These are phyloP conservation scores for Sclerodermus sp. DNA, from an alignment of 2,888 invertebrate genomes.

Conservation along the genomic window DNA sequence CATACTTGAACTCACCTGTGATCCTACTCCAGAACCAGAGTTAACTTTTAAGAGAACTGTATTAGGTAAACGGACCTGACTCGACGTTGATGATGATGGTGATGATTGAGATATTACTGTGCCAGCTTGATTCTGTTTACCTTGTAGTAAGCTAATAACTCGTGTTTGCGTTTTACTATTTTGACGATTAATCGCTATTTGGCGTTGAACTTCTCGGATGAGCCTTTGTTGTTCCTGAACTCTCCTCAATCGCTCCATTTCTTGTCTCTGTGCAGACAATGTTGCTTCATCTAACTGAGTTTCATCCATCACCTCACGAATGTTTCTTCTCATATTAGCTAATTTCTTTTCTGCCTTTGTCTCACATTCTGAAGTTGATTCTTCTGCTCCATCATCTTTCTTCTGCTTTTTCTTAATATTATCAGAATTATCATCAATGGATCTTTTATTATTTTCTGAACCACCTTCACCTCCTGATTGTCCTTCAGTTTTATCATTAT, in stretches of 20 bases:
- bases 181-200: conserved; percentile 74
- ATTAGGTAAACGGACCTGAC: conserved; percentile 50
- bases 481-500: conserved; percentile 37
- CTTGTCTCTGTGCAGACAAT: conserved; percentile 87
- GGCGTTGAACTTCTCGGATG: conserved; percentile 78
- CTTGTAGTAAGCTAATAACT: conserved; percentile 73
- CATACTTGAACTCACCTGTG: conserved; percentile 25
- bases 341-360: conserved; percentile 50
- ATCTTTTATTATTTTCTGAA: conserved; percentile 54
- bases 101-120: conserved; percentile 47
- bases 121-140: conserved; percentile 59
- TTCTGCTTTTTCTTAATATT: conserved; percentile 48
- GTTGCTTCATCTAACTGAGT: conserved; percentile 91
- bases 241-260: conserved; percentile 82
- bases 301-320: conserved; percentile 91
- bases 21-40: conserved; percentile 35
- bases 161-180: conserved; percentile 70
- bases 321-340: conserved; percentile 78
- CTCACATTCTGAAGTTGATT: conserved; percentile 52
- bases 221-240: conserved; percentile 85
- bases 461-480: conserved; percentile 45
- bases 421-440: conserved; percentile 45
- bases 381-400: conserved; percentile 53
- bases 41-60: conserved; percentile 54
- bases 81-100: conserved; percentile 32